Conservation (phyloP, 2,797 vertebrate genomes). For the Pseudopleuronectes americanus region DNA sequence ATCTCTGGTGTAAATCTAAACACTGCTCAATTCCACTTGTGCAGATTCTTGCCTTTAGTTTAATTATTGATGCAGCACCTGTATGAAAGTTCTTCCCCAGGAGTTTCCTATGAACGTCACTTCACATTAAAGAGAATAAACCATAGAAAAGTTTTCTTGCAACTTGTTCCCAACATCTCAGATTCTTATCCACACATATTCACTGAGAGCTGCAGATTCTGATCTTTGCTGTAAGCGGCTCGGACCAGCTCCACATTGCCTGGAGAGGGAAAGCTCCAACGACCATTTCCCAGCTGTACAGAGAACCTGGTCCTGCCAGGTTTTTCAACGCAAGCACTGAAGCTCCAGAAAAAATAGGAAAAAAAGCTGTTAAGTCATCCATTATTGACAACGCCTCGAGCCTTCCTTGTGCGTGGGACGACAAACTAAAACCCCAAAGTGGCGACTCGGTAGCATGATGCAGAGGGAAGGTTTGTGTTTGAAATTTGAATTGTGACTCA, state of each 20-base stretch:
- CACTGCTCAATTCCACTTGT: background rate
- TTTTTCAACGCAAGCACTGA: constrained; percentile 33
- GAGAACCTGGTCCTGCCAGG: constrained; percentile 16
- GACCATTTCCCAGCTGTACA: constrained; percentile 28
- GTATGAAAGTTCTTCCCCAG: no score
- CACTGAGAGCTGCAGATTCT: constrained; percentile 6
- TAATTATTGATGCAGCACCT: no score
- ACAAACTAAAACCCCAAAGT: constrained; percentile 57
- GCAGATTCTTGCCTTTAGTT: background rate
- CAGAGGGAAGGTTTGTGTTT: constrained; percentile 39
- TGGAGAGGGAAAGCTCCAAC: constrained; percentile 23
- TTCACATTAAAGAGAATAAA: background rate
- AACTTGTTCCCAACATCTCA: background rate
- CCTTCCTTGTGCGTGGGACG: constrained; percentile 50
- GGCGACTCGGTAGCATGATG: constrained; percentile 26
- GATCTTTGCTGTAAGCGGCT: constrained; percentile 27
- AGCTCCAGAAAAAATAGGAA: constrained; percentile 38
- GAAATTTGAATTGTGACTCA: constrained; percentile 53
- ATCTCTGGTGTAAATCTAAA: background rate
- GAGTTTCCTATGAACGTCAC: background rate
- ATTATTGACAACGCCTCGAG: constrained; percentile 62
- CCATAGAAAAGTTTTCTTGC: background rate
- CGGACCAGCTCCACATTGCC: background rate
- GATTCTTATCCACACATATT: constrained; percentile 2
- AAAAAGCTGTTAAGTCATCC: constrained; percentile 52